Evolutionary conservation across 2,113 vertebrate genomes (phyloP).

Genomic region (Chauna torquata): DNA sequence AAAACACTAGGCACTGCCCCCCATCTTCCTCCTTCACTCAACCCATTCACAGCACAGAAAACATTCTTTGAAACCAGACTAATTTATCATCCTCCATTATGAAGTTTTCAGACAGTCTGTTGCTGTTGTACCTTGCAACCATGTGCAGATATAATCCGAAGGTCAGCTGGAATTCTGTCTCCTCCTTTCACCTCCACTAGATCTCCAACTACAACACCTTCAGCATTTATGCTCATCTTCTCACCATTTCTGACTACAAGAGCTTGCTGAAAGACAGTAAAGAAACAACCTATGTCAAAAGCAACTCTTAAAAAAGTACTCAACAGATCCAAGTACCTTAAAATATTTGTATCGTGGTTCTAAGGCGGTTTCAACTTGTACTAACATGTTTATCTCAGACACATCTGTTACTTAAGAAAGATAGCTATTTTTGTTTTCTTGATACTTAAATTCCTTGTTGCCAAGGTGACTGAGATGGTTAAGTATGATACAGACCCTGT

Average conservation of each 20-base stretch:
- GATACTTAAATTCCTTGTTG: neutral
- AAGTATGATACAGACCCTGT: neutral
- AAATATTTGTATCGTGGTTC: neutral
- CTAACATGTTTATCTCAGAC: neutral
- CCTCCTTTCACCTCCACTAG: slow-evolving; percentile 97
- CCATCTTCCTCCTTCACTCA: neutral
- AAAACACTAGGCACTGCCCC: neutral
- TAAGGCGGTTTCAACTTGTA: neutral
- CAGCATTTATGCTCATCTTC: slow-evolving; percentile 92
- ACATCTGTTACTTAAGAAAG: neutral
- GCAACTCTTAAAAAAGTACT: neutral
- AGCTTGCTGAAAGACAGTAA: slow-evolving; percentile 85
- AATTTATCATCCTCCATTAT: neutral
- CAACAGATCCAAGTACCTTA: neutral
- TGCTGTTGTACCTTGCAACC: slow-evolving; percentile 88
- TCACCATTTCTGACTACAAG: slow-evolving; percentile 94
- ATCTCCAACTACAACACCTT: slow-evolving; percentile 92
- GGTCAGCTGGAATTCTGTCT: slow-evolving; percentile 94
- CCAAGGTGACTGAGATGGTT: neutral
- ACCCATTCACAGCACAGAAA: neutral
- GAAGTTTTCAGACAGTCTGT: neutral
- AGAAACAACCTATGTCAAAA: neutral
- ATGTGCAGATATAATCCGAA: slow-evolving; percentile 93
- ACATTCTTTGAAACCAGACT: neutral
- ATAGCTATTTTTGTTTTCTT: neutral